Evolutionary conservation across 2,888 invertebrate species (phyloP), one percentile per base, ranked within the genome.

Genomic region (Pollenia labialis): DNA sequence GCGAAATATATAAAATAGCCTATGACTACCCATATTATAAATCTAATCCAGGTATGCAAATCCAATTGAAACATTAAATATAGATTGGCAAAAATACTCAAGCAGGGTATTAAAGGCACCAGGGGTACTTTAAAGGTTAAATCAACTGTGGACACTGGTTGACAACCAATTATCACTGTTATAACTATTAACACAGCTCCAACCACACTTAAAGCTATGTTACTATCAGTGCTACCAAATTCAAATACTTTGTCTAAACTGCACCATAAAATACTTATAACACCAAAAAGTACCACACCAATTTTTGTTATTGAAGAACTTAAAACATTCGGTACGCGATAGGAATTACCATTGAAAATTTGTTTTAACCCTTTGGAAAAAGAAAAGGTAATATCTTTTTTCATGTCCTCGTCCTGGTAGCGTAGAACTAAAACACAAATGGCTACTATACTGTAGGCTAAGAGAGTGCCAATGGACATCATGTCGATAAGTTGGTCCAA

Each of bases 381-480:
- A 12, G 90, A 18, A 83, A 91, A 4, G 90, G 93, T 90, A 91
- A 94, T 58, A 81, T 91, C 71, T 50, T 90, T 89, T 92, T 90
- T 89, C 42, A 91, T 87, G 1, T 92, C 91, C n/a, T 91, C 91
- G 74, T 93, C 92, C 86, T 93, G 92, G 66, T 95, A 98, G 95
- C 98, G 96, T 48, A 98, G 94, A 75, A 99, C 95, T 10, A 98
- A 94, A 2, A 99, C 98, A 90, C 97, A 97, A 81, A 97, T 95
- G 1, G 98, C 97, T 0, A 99, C 98, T 88, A 98, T 98, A 2
- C 98, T 97, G 92, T 98, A 98, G 0, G 98, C 98, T 75, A 98
- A 94, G 1, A 98, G 94, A 0, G 98, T 98, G 12, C 97, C 97
- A 89, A 99, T 98, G 10, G 98, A 98, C 97, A 99, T 98, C 97